phyloP scores from a whole-genome alignment of 2,113 vertebrate species.

The Neotoma lepida region DNA sequence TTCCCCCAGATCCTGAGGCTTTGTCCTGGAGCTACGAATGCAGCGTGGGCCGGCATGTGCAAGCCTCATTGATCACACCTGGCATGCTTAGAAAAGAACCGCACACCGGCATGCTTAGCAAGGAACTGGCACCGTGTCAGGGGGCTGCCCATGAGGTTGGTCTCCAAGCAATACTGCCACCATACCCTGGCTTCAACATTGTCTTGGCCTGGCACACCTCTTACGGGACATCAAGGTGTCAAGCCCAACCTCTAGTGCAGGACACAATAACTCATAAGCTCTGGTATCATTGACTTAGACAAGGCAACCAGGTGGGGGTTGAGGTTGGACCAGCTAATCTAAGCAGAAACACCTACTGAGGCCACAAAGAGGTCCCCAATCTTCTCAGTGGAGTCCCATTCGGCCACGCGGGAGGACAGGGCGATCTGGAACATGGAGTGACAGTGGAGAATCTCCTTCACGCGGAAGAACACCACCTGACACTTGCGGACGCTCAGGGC shows the following conservation, averaged over 20 bases:
- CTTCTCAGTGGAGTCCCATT: slow-evolving; percentile 94
- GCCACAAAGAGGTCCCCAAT: slow-evolving; percentile 97
- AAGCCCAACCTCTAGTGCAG: rapidly evolving
- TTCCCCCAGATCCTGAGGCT: rapidly evolving
- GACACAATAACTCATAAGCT: background rate
- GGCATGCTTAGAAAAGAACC: rapidly evolving
- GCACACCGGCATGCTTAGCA: rapidly evolving
- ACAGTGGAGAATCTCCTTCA: slow-evolving; percentile 95
- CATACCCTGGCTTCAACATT: background rate
- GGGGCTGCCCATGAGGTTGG: background rate
- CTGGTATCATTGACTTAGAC: background rate
- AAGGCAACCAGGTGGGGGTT: background rate
- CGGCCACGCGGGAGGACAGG: slow-evolving; percentile 92
- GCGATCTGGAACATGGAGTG: slow-evolving; percentile 99
- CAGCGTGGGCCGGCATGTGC: background rate
- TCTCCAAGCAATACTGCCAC: background rate
- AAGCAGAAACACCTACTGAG: slow-evolving; percentile 84
- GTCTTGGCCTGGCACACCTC: background rate
- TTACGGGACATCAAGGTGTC: background rate
- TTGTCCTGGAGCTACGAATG: background rate
- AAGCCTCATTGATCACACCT: background rate
- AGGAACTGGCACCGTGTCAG: background rate
- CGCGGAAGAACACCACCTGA: slow-evolving; percentile 91
- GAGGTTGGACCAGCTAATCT: background rate
- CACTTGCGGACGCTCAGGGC: slow-evolving; percentile 93